phyloP scores from a whole-genome alignment of 2,888 invertebrate species.

The Glyphotaelius pellucidus region DNA sequence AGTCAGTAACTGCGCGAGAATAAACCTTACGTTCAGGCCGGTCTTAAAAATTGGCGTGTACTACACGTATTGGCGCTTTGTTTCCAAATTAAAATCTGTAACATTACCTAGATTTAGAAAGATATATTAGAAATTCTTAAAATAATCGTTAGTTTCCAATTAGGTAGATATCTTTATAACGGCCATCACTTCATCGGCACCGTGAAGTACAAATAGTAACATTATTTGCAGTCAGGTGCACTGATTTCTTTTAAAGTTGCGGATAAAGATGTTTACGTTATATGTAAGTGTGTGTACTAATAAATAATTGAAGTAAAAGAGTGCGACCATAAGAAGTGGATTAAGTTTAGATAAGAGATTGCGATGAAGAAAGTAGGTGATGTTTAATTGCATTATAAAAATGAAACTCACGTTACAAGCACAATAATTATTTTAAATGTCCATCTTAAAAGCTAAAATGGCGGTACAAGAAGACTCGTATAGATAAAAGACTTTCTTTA shows the following conservation, averaged over 20 bases:
- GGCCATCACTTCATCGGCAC: background rate
- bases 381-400: slow-evolving; percentile 35
- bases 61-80: no score
- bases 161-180: background rate
- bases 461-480: slow-evolving; percentile 21
- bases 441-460: slow-evolving; percentile 34
- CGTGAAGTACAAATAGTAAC: background rate
- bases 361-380: slow-evolving; percentile 29
- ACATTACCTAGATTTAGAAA: no score
- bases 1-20: no score
- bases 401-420: slow-evolving; percentile 32
- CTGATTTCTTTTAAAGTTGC: background rate
- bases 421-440: slow-evolving; percentile 27
- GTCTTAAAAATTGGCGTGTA: no score
- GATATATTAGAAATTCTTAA: no score
- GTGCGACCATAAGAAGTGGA: background rate
- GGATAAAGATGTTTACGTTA: background rate
- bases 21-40: no score
- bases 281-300: background rate
- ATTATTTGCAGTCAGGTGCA: background rate
- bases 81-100: no score
- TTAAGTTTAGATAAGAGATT: background rate
- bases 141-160: background rate
- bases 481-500: slow-evolving; percentile 28
- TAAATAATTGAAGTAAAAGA: background rate